Evolutionary conservation across 2,888 invertebrate species (phyloP).

Genomic region (Linnaemya vulpina): DNA sequence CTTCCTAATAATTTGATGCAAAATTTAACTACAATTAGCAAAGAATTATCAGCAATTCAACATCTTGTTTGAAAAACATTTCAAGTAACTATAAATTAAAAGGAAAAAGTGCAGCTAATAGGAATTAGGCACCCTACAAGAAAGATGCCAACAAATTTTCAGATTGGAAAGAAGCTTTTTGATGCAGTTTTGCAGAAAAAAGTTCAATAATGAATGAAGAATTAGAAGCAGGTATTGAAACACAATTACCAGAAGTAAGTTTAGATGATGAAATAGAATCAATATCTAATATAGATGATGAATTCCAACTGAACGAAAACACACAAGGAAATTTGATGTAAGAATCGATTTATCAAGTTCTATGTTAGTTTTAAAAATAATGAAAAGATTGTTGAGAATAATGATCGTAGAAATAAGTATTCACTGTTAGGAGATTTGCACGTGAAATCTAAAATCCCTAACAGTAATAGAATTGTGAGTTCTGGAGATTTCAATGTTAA

Average conservation of each 20-base stretch:
- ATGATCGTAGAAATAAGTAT: conserved; percentile 2
- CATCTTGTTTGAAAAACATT: not conserved
- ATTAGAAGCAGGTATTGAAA: too few relatives aligned
- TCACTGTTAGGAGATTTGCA: not conserved
- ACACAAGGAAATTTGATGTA: too few relatives aligned
- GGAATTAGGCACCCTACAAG: not conserved
- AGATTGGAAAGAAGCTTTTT: not conserved
- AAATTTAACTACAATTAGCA: not conserved
- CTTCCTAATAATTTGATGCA: not conserved
- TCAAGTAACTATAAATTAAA: not conserved
- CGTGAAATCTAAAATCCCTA: not conserved
- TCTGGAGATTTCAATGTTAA: too few relatives aligned
- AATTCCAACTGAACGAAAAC: not conserved
- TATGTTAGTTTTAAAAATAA: too few relatives aligned
- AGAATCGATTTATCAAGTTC: too few relatives aligned
- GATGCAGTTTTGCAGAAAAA: conserved; percentile 14
- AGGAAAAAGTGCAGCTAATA: not conserved
- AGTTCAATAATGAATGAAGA: too few relatives aligned
- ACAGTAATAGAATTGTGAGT: not conserved
- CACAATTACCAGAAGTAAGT: too few relatives aligned
- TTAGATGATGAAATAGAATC: too few relatives aligned
- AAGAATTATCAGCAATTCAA: not conserved
- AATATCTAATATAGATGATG: too few relatives aligned
- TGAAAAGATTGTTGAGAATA: not conserved
- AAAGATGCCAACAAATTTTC: not conserved